Evolutionary conservation across 2,888 invertebrate species (phyloP), one percentile per base, ranked within the genome.

Genomic region (Apotomis betuletana): DNA sequence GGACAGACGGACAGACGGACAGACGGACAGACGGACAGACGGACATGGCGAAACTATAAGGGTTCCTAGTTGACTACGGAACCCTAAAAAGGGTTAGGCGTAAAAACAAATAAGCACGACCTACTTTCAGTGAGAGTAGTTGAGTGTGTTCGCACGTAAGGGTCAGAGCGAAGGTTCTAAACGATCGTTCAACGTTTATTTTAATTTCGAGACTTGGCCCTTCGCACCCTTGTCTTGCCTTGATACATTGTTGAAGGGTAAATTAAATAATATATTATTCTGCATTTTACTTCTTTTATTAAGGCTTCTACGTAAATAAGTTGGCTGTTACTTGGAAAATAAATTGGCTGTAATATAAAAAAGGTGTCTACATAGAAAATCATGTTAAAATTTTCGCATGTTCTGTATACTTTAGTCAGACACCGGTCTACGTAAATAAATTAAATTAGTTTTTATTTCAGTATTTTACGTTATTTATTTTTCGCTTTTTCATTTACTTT

Each of bases 141-240:
- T 38, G 36, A 59, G 54, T 38, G 41, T 12, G 44, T 46, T 41
- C 52, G 49, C 72, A 68, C 72, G 67, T 72, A 68, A 63, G 68
- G 72, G 72, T 72, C 72, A 63, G 67, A 9, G 57, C 62, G 72
- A 69, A 74, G 74, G 73, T 62, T 73, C 74, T 69, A 67, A 72
- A 74, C 74, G 71, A 74, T 74, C 74, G 69, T 73, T 74, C 74
- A 74, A 74, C 74, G 72, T 72, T 74, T 74, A 72, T 74, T 74
- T 74, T 74, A 72, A 74, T 74, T 74, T 74, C 69, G 74, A 72
- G 69, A 65, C 67, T 67, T 69, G 73, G 72, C 73, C 74, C 73
- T 73, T 73, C 64, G 59, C 69, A 74, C 74, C 74, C 74, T 74
- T 74, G 74, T 74, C 74, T 74, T 69, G 73, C 27, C 72, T 69